A percentile compares a stretch with the other conserved stretches of the same genome.
These are phyloP conservation scores for Myopa tessellatipennis DNA, from an alignment of 2,888 invertebrate species.

Conservation along the genomic window DNA sequence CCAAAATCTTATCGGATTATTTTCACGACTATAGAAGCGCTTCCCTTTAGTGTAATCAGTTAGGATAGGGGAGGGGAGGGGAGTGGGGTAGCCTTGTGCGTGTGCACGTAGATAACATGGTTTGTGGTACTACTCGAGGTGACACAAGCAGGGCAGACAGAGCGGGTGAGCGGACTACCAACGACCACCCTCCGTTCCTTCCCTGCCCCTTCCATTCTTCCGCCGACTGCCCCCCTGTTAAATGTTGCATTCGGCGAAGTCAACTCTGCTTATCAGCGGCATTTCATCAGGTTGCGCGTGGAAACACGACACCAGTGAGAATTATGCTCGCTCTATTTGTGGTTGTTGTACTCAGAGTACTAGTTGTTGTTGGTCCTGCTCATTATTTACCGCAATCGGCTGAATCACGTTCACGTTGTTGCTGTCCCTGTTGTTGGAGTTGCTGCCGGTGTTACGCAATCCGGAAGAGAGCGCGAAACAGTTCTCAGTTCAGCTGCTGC, in stretches of 20 bases:
- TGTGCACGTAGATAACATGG: background rate
- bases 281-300: conserved; percentile 12
- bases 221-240: conserved; percentile 13
- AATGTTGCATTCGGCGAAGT: conserved; percentile 41
- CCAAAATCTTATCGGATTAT: conserved; percentile 11
- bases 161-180: background rate
- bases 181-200: background rate
- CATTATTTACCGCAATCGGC: conserved; percentile 12
- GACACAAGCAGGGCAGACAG: background rate
- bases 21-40: background rate
- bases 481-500: conserved; percentile 42
- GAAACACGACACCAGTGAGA: conserved; percentile 22
- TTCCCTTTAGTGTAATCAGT: background rate
- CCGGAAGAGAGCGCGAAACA: background rate
- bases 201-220: background rate
- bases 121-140: too few relatives aligned
- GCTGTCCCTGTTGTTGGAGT: background rate
- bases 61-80: background rate
- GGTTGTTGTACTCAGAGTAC: background rate
- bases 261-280: conserved; percentile 42
- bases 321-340: background rate
- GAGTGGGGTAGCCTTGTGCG: background rate
- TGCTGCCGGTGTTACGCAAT: background rate
- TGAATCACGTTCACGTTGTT: background rate
- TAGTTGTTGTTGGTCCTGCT: background rate